phyloP scores from a whole-genome alignment of 2,113 vertebrate species.

The Macrotis lagotis region DNA sequence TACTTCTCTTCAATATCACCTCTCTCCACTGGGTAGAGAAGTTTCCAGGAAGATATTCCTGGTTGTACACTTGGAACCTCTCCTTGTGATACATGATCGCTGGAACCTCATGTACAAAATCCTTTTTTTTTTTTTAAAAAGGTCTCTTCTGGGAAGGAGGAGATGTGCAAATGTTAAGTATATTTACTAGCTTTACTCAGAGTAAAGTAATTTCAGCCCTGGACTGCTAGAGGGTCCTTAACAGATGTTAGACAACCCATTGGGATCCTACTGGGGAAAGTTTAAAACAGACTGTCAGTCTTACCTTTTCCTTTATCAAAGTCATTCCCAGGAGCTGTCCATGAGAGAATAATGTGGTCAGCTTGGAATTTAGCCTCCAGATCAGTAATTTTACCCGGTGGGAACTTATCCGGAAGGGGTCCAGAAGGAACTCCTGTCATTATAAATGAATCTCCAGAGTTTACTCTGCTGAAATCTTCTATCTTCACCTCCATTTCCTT shows the following conservation, averaged over 20 bases:
- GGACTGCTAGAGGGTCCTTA: background rate
- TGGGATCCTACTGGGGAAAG: slow-evolving; percentile 3
- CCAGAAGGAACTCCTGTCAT: slow-evolving; percentile 33
- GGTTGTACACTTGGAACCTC: background rate
- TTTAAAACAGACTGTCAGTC: slow-evolving; percentile 40
- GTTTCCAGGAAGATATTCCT: background rate
- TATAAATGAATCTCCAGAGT: slow-evolving; percentile 77
- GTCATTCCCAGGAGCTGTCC: slow-evolving; percentile 84
- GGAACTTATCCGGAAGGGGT: slow-evolving; percentile 7
- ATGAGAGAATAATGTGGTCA: slow-evolving; percentile 76
- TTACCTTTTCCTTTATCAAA: slow-evolving; percentile 82
- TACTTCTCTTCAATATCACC: background rate
- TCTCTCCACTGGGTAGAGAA: background rate
- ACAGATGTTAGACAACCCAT: background rate
- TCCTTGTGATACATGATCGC: background rate
- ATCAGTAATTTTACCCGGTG: slow-evolving; percentile 81
- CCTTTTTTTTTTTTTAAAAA: background rate
- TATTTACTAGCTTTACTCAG: background rate
- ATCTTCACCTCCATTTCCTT: slow-evolving; percentile 59
- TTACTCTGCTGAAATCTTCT: slow-evolving; percentile 79
- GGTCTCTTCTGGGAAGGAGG: background rate
- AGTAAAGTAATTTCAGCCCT: background rate
- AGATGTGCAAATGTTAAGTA: background rate
- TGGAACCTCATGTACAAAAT: background rate
- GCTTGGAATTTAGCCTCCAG: slow-evolving; percentile 74